phyloP scores from a whole-genome alignment of 2,888 invertebrate species.

The Gastracanthus pulcherrimus region DNA sequence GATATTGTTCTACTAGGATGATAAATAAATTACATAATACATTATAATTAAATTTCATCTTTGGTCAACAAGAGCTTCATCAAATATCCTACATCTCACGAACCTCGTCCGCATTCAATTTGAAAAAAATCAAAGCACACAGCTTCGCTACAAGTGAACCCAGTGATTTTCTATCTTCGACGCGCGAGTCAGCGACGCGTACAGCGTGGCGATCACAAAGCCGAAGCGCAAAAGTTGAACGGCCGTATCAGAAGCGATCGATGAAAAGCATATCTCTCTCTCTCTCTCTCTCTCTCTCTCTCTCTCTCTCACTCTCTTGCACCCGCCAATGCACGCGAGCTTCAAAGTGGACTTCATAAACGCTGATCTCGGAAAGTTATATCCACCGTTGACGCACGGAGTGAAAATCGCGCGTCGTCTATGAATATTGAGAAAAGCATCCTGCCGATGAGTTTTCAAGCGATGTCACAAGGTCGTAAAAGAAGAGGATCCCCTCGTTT shows the following conservation, averaged over 20 bases:
- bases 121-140: no score
- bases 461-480: constrained; percentile 15
- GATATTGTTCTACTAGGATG: no score
- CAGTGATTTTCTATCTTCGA: constrained; percentile 8
- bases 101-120: no score
- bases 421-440: constrained; percentile 36
- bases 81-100: no score
- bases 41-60: no score
- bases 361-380: constrained; percentile 37
- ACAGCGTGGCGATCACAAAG: constrained; percentile 27
- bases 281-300: background rate
- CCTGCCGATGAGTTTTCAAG: constrained; percentile 15
- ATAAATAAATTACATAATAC: no score
- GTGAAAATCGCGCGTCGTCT: constrained; percentile 24
- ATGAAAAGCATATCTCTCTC: background rate
- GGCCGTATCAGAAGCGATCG: constrained; percentile 34
- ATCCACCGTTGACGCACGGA: background rate
- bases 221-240: constrained; percentile 22
- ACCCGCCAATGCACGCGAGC: background rate
- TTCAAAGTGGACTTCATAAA: constrained; percentile 31
- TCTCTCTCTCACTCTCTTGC: background rate
- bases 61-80: background rate
- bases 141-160: no score
- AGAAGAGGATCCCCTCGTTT: background rate
- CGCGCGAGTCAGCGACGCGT: background rate